Conservation (phyloP, 2,113 vertebrate species). For the Kobus ellipsiprymnus region DNA sequence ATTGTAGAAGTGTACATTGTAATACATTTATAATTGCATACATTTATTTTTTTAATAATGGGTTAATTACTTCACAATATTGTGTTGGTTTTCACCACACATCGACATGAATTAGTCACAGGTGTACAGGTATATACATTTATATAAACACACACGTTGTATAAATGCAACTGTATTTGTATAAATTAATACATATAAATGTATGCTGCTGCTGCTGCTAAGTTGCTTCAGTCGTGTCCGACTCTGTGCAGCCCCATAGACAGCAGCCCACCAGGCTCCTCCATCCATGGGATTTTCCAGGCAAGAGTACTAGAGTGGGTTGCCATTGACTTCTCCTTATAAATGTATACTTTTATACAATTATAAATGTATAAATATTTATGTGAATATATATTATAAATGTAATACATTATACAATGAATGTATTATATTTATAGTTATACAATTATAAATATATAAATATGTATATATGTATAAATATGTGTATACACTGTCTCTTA, state of each 20-base stretch:
- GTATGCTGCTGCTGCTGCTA: background rate
- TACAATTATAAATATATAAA: background rate
- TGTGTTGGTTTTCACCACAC: background rate
- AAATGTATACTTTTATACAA: background rate
- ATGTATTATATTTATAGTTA: too few relatives aligned
- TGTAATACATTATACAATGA: too few relatives aligned
- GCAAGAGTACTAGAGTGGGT: too few relatives aligned
- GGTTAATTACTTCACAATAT: background rate
- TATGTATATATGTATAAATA: too few relatives aligned
- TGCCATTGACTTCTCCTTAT: background rate
- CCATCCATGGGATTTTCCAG: too few relatives aligned
- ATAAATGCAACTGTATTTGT: background rate
- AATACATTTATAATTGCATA: background rate
- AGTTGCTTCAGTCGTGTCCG: too few relatives aligned
- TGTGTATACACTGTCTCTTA: too few relatives aligned
- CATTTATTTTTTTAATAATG: background rate
- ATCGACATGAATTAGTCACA: background rate
- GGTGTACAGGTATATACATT: background rate
- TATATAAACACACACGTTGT: background rate
- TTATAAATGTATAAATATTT: background rate
- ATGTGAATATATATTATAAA: too few relatives aligned
- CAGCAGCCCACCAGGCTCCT: too few relatives aligned
- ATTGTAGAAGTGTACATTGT: background rate
- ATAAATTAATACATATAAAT: background rate
- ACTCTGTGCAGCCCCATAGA: too few relatives aligned